Evolutionary conservation across 53 echinoderm and acorn worm species (phyloP).

Genomic region (Actinopyga echinites): DNA sequence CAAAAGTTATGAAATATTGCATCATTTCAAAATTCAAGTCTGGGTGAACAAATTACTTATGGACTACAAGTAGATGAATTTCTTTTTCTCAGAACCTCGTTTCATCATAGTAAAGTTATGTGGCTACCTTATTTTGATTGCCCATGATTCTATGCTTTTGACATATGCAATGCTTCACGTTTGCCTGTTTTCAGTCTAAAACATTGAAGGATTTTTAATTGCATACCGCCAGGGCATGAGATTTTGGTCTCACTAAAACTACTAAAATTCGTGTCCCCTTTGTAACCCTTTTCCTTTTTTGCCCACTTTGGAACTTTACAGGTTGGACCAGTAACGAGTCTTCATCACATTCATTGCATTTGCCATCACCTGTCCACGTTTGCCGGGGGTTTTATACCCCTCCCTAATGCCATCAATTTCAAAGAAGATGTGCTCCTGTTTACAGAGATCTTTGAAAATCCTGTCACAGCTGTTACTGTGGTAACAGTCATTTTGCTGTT

Average conservation of each 20-base stretch:
- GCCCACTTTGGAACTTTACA: not conserved
- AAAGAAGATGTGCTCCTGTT: slow-evolving; percentile 70
- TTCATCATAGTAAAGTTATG: too few species aligned
- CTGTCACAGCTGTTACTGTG: slow-evolving; percentile 63
- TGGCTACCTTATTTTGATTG: too few species aligned
- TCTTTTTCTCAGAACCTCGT: too few species aligned
- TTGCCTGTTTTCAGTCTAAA: too few species aligned
- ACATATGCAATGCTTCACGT: too few species aligned
- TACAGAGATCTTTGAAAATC: slow-evolving; percentile 69
- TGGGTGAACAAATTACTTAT: too few species aligned
- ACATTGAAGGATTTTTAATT: too few species aligned
- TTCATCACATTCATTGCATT: slow-evolving; percentile 68
- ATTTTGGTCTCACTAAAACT: too few species aligned
- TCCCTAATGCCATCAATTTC: slow-evolving; percentile 79
- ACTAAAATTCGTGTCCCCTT: not conserved
- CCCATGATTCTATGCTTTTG: too few species aligned
- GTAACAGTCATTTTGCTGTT: slow-evolving; percentile 53
- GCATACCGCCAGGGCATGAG: not conserved
- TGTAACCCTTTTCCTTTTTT: not conserved
- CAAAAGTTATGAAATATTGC: too few species aligned
- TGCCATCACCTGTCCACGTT: slow-evolving; percentile 85
- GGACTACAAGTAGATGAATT: too few species aligned
- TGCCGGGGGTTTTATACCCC: slow-evolving; percentile 70
- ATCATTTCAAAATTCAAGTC: too few species aligned
- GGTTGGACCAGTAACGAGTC: slow-evolving; percentile 78